These are phyloP conservation scores for Propsilocerus akamusi DNA, from an alignment of 1,140 invertebrate genomes.

Conservation along the genomic window DNA sequence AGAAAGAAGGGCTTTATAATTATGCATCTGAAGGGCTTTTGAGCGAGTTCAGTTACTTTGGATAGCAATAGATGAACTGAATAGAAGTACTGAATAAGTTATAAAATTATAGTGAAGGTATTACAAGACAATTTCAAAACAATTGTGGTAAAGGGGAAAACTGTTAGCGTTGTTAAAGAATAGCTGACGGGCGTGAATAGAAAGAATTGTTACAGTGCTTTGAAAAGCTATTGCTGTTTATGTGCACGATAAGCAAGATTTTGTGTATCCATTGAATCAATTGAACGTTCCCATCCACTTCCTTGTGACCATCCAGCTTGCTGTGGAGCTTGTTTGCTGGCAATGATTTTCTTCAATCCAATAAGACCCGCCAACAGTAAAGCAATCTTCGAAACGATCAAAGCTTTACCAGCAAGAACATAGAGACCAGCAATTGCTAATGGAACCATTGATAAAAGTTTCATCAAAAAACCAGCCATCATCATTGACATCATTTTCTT, in stretches of 20 bases:
- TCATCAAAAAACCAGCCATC: slow-evolving; percentile 60
- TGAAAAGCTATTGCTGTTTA: slow-evolving; percentile 6
- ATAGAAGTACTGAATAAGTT: too few relatives aligned
- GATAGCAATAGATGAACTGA: too few relatives aligned
- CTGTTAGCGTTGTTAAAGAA: too few relatives aligned
- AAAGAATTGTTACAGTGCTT: too few relatives aligned
- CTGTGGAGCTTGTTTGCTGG: slow-evolving; percentile 36
- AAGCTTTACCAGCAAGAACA: slow-evolving; percentile 52
- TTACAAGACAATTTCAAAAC: too few relatives aligned
- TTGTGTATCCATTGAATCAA: slow-evolving; percentile 29
- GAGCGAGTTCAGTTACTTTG: too few relatives aligned
- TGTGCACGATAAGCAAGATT: slow-evolving; percentile 47
- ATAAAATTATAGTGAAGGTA: too few relatives aligned
- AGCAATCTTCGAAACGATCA: slow-evolving; percentile 61
- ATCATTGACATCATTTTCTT: slow-evolving; percentile 71
- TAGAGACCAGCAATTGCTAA: slow-evolving; percentile 53
- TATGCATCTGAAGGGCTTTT: too few relatives aligned
- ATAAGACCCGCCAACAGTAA: slow-evolving; percentile 55
- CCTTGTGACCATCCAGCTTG: slow-evolving; percentile 18
- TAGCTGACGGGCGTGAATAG: too few relatives aligned
- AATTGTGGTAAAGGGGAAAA: too few relatives aligned
- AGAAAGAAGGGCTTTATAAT: too few relatives aligned
- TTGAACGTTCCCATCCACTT: slow-evolving; percentile 26
- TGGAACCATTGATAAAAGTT: slow-evolving; percentile 51
- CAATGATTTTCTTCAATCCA: slow-evolving; percentile 54